Evolutionary conservation across 2,888 invertebrate genomes (phyloP), one percentile per base, ranked within the genome.

Genomic region (Drosophila tanythrix): DNA sequence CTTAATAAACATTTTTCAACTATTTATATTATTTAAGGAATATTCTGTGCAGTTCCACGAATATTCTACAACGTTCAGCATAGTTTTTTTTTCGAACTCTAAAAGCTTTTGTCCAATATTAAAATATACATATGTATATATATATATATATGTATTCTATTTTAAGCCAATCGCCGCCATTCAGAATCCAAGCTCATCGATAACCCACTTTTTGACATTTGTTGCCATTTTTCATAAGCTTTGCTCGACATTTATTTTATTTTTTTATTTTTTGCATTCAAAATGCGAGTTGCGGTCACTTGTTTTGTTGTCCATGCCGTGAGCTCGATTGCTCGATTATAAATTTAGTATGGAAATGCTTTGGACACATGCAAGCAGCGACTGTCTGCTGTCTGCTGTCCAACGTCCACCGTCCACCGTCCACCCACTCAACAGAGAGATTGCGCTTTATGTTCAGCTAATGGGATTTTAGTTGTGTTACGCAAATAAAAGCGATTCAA

Each of bases 391-490:
- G 58, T 52, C 46, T 29, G 29, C 31, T 31, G 31, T 31, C 31
- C 31, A 21, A 21, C 21, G 21, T 27, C 27, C 27, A 33, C 3
- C 33, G 57, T 55, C 52, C 74, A 52, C 66, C 66, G 62, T 69
- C 81, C 83, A 80, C 74, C 64, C 69, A 73, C 69, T 63, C 66
- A 58, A 58, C 62, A 57, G 64, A 66, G 67, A 74, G 81, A 69
- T 71, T 73, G 74, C 63, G 79, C 88, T 79, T 83, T 85, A 79
- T 88, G 86, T 70, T 72, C 35, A 67, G 70, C 83, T 83, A 88
- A 85, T 85, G 88, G 86, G 70, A 81, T 79, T 79, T 88, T 85
- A 86, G 86, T 86, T 86, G 81, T 85, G 85, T 88, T 85, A 83
- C 74, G 75, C 81, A 72, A 89, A 87, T 89, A 87, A 89, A 81